A percentile compares a stretch with the other conserved stretches of the same genome.
Evolutionary conservation across 2,888 invertebrate species (phyloP).

Genomic region (Oligia strigilis): DNA sequence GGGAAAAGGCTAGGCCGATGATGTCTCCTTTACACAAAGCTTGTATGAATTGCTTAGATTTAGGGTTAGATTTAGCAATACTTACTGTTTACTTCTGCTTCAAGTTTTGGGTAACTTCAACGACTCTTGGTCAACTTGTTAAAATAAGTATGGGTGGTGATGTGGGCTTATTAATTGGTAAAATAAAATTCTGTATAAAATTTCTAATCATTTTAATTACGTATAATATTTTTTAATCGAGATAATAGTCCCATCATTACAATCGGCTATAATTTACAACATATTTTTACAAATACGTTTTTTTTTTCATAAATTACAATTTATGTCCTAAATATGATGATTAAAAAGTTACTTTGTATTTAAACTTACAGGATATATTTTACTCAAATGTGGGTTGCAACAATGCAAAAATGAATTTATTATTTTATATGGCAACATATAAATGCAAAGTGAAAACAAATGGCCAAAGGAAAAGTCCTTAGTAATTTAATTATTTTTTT

Average conservation of each 20-base stretch:
- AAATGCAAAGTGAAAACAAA: conserved; percentile 63
- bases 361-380: conserved; percentile 54
- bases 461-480: conserved; percentile 28
- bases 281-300: conserved; percentile 70
- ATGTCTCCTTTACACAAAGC: not conserved
- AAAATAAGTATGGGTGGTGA: not conserved
- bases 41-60: not conserved
- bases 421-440: conserved; percentile 69
- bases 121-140: no score
- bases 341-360: conserved; percentile 61
- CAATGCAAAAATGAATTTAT: conserved; percentile 38
- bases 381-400: conserved; percentile 40
- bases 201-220: conserved; percentile 80
- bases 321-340: conserved; percentile 61
- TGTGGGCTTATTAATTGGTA: not conserved
- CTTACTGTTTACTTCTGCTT: not conserved
- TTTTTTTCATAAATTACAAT: conserved; percentile 72
- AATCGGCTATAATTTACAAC: conserved; percentile 76
- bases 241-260: conserved; percentile 71
- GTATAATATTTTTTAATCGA: conserved; percentile 75
- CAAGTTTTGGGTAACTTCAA: not conserved
- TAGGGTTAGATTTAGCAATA: not conserved
- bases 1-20: no score
- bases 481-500: conserved; percentile 1
- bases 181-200: conserved; percentile 63